These are phyloP conservation scores for Regulus satrapa DNA, from an alignment of 2,113 vertebrate genomes.

Conservation along the genomic window DNA sequence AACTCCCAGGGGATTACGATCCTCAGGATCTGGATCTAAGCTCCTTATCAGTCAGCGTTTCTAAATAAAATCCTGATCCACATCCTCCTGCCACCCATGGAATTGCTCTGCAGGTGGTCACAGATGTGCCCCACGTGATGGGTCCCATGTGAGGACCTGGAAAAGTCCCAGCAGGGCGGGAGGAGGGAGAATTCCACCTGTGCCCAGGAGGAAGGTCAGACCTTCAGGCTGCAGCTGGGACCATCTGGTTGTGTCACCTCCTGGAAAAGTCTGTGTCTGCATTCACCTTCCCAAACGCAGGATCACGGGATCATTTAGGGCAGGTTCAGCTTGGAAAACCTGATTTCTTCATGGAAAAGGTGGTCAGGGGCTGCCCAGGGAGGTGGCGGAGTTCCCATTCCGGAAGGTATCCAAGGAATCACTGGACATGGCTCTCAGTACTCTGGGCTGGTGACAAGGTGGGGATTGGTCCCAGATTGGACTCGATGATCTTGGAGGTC, in stretches of 20 bases:
- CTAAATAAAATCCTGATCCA: background rate
- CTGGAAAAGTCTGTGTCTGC: background rate
- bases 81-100: fast-evolving
- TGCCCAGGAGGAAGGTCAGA: background rate
- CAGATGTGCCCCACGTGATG: background rate
- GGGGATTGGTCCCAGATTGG: background rate
- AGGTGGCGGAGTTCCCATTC: background rate
- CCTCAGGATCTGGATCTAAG: background rate
- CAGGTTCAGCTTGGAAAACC: background rate
- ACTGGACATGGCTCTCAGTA: fast-evolving
- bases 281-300: background rate
- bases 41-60: conserved; percentile 28
- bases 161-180: fast-evolving
- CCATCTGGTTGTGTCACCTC: background rate
- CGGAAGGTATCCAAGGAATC: background rate
- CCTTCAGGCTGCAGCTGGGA: background rate
- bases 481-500: fast-evolving
- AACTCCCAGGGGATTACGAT: background rate
- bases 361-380: background rate
- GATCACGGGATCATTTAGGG: fast-evolving
- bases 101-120: background rate
- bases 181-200: background rate
- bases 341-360: background rate
- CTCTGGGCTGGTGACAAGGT: background rate
- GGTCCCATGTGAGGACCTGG: background rate